Evolutionary conservation across 2,888 invertebrate genomes (phyloP), one percentile per base, ranked within the genome.

Genomic region (Chloromyia formosa): DNA sequence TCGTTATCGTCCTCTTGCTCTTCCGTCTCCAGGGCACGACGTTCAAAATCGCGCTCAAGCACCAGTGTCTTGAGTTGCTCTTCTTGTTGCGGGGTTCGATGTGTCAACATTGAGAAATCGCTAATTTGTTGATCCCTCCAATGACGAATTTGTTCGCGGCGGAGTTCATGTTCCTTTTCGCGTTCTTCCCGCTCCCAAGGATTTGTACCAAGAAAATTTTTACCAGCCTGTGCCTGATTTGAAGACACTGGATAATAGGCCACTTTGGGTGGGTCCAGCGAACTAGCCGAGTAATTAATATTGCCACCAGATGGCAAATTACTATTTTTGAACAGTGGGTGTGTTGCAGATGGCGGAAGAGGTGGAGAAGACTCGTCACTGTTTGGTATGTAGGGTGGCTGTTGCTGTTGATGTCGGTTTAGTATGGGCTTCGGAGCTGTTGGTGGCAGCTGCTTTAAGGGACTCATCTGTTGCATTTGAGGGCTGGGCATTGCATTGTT

Each of bases 111-210:
- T 78, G 93, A 89, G 73, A 97, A 86, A 79, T 95, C 94, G 0
- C 89, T 88, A 77, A 97, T 96, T 82, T 95, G 94, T 80, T 94
- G 93, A 82, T 97, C 96, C 71, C 96, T 91, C 91, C 90, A 90
- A 68, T 91, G 90, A 45, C 91, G 87, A 1, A 91, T 90, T n/a
- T 92, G 92, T 81, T 93, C 92, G 76, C 93, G 87, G 74, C 93
- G 87, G 71, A 91, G 87, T 79, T 92, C 92, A 80, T 89, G 88
- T 81, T 93, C 92, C 79, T 93, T 91, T 87, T 97, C 97, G 80
- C 93, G 91, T 84, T 96, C 96, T 86, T 97, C 97, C 27, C 96
- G 88, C 81, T 96, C 95, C 97, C 97, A 97, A 1, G 96, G 96
- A 88, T 94, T 94, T 80, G 91, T 88, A 82, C 87, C 85, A 73